Conservation (phyloP, 2,888 invertebrate species). For the Euplexia lucipara region DNA sequence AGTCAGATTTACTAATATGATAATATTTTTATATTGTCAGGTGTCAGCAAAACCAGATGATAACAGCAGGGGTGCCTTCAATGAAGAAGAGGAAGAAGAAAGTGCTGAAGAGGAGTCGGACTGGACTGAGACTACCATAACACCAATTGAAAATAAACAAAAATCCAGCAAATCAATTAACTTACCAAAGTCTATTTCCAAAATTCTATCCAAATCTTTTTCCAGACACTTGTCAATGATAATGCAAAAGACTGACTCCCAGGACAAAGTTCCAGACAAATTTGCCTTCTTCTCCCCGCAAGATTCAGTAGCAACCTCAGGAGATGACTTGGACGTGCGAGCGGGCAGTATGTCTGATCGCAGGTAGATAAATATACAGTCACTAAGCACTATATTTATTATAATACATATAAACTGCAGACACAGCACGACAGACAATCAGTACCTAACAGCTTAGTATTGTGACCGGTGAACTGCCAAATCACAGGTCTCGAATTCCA, state of each 20-base stretch:
- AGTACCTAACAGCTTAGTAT: no score
- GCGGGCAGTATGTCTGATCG: constrained; percentile 24
- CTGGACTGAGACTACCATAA: constrained; percentile 73
- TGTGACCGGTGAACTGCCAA: no score
- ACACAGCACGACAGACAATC: no score
- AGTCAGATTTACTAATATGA: background rate
- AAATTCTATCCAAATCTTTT: constrained; percentile 69
- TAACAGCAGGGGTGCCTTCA: constrained; percentile 66
- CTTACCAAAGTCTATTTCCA: constrained; percentile 61
- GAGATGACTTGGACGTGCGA: constrained; percentile 80
- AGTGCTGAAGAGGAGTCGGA: constrained; percentile 71
- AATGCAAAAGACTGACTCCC: constrained; percentile 62
- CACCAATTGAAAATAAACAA: constrained; percentile 39
- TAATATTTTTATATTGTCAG: constrained; percentile 43
- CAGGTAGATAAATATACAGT: constrained; percentile 1
- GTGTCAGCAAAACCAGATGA: constrained; percentile 53
- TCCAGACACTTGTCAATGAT: constrained; percentile 72
- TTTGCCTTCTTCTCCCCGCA: constrained; percentile 34
- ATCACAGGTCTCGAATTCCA: no score
- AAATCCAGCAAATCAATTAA: constrained; percentile 65
- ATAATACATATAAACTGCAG: background rate
- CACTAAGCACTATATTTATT: background rate
- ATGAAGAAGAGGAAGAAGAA: constrained; percentile 61
- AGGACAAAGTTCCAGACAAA: background rate
- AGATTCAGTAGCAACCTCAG: constrained; percentile 58